Conservation (phyloP, 2,797 vertebrate species). For the Coreius guichenoti region DNA sequence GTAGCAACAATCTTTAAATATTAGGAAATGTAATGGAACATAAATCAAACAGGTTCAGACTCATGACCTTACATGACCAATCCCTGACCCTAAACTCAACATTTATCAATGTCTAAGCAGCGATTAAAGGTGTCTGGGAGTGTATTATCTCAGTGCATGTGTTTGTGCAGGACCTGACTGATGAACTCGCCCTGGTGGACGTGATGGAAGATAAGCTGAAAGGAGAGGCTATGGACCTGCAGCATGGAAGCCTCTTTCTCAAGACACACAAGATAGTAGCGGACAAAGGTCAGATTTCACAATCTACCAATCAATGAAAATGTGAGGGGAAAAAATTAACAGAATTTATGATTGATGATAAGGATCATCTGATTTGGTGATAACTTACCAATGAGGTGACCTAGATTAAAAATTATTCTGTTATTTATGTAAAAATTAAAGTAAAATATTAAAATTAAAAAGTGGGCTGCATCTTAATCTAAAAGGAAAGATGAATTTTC, state of each 20-base stretch:
- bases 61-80: neutral
- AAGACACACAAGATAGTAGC: conserved; percentile 91
- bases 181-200: conserved; percentile 95
- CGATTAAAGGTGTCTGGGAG: neutral
- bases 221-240: conserved; percentile 95
- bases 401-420: neutral
- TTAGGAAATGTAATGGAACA: neutral
- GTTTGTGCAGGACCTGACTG: conserved; percentile 86
- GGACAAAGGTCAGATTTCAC: conserved; percentile 85
- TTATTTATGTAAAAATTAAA: neutral
- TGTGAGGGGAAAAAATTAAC: too few relatives aligned
- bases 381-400: neutral
- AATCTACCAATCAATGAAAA: neutral
- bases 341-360: neutral
- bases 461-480: neutral
- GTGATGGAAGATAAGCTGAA: conserved; percentile 97
- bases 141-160: neutral
- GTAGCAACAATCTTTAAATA: neutral
- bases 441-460: neutral
- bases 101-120: neutral
- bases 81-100: too few relatives aligned
- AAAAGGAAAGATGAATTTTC: neutral
- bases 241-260: conserved; percentile 96
- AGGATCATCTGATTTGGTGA: neutral
- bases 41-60: neutral